Conservation (phyloP, 2,113 vertebrate genomes). For the Fulmarus glacialis region DNA sequence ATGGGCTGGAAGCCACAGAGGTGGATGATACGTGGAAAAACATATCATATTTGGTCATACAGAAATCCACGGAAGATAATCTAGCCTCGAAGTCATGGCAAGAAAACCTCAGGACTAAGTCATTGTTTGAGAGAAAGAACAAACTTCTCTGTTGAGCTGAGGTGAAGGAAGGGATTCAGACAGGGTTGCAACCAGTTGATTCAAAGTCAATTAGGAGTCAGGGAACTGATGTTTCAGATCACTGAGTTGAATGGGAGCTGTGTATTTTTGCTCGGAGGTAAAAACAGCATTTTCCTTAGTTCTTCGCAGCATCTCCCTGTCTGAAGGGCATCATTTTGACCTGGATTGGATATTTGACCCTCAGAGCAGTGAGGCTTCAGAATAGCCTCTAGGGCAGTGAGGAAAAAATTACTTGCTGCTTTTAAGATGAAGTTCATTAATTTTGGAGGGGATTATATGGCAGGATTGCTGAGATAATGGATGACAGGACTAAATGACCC, state of each 20-base stretch:
- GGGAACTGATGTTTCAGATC: not conserved
- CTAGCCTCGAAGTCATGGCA: not conserved
- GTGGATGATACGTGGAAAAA: not conserved
- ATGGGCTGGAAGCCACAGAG: not conserved
- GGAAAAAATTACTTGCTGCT: constrained; percentile 1
- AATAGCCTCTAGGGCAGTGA: not conserved
- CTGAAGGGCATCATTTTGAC: not conserved
- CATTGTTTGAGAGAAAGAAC: not conserved
- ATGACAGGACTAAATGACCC: constrained; percentile 10
- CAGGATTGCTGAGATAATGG: constrained; percentile 28
- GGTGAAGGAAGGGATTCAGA: not conserved
- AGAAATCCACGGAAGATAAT: not conserved
- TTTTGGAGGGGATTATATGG: constrained; percentile 17
- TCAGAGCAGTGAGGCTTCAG: not conserved
- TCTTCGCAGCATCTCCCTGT: not conserved
- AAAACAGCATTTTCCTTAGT: not conserved
- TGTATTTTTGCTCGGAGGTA: not conserved
- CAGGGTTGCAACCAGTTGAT: not conserved
- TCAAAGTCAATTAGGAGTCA: not conserved
- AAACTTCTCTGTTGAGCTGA: not conserved
- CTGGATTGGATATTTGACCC: not conserved
- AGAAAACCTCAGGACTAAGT: not conserved
- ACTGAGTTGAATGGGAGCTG: not conserved
- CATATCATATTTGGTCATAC: not conserved
- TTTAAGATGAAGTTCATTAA: constrained; percentile 48